Conservation (phyloP, 2,797 vertebrate genomes). For the Calcarius lapponicus region DNA sequence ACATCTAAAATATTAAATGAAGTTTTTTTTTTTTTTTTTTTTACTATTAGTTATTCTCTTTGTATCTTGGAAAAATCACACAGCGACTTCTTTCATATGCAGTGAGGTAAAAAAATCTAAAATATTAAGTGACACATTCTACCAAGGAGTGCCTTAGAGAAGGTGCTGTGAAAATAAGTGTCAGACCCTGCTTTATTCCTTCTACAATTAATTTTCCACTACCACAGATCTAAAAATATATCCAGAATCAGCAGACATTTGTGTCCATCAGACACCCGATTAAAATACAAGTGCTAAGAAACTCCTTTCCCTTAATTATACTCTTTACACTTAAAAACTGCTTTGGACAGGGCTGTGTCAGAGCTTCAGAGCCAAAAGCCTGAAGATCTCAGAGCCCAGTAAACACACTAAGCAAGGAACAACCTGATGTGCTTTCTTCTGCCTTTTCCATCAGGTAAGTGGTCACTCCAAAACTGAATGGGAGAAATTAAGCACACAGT, state of each 20-base stretch:
- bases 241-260: background rate
- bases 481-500: background rate
- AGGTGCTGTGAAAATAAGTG: background rate
- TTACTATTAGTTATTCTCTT: background rate
- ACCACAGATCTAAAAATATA: background rate
- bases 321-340: background rate
- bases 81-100: background rate
- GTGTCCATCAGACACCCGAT: background rate
- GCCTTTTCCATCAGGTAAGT: background rate
- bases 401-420: background rate
- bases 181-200: background rate
- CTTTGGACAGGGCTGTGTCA: background rate
- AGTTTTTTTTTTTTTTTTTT: background rate
- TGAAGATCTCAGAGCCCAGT: background rate
- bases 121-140: background rate
- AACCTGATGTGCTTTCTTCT: background rate
- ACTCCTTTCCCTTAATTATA: background rate
- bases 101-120: background rate
- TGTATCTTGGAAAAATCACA: background rate
- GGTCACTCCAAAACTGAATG: background rate
- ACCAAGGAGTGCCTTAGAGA: background rate
- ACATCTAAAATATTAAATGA: background rate
- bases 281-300: background rate
- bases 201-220: background rate
- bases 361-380: background rate